phyloP scores from a whole-genome alignment of 2,888 invertebrate genomes.

The Melieria omissa region DNA sequence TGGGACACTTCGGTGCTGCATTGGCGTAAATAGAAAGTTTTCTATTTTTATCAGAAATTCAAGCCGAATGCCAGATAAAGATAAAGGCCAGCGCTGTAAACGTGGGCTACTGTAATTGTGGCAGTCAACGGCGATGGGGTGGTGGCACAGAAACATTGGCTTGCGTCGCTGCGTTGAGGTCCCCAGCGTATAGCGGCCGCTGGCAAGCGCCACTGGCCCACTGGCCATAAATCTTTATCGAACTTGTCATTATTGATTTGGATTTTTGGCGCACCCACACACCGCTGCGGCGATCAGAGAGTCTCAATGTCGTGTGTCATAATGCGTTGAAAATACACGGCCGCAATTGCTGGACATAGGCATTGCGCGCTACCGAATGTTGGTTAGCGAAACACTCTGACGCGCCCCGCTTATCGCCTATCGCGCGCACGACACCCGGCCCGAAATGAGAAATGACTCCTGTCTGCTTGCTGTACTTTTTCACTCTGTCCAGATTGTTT shows the following conservation, averaged over 20 bases:
- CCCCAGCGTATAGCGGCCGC: constrained; percentile 26
- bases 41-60: constrained; percentile 30
- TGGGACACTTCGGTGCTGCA: constrained; percentile 8
- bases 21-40: constrained; percentile 42
- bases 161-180: constrained; percentile 12
- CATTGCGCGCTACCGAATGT: too few relatives aligned
- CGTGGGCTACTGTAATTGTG: background rate
- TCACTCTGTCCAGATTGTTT: constrained; percentile 55
- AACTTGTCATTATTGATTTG: constrained; percentile 66
- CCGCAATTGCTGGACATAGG: constrained; percentile 37
- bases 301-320: constrained; percentile 34
- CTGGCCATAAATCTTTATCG: constrained; percentile 66
- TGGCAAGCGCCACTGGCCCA: constrained; percentile 19
- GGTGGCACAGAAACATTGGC: background rate
- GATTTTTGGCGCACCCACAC: constrained; percentile 35
- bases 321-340: constrained; percentile 37
- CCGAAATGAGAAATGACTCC: constrained; percentile 63
- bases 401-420: background rate
- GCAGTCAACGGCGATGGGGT: constrained; percentile 8
- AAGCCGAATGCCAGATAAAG: constrained; percentile 22
- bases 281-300: background rate
- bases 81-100: constrained; percentile 26
- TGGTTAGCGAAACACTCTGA: background rate
- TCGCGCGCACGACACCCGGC: constrained; percentile 42
- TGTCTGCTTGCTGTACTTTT: constrained; percentile 40